Conservation (phyloP, 2,797 vertebrate genomes). For the Leptatherina wallacei region DNA sequence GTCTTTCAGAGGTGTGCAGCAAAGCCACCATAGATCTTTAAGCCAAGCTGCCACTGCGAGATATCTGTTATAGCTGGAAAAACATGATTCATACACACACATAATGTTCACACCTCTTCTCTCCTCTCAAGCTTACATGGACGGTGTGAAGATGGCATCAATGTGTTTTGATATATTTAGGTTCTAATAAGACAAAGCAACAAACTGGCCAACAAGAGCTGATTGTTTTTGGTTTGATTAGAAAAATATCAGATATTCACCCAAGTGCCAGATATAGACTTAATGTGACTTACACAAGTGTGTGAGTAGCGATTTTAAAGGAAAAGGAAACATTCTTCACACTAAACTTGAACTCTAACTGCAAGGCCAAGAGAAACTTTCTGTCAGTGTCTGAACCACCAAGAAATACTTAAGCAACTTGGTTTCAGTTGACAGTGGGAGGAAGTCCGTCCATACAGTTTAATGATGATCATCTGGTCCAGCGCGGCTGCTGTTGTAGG, state of each 20-base stretch:
- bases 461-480: conserved; percentile 76
- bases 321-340: not conserved
- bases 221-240: conserved; percentile 2
- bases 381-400: conserved; percentile 18
- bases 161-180: conserved; percentile 20
- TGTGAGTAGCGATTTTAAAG: not conserved
- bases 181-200: not conserved
- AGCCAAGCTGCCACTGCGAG: conserved; percentile 11
- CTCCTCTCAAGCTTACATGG: conserved; percentile 1
- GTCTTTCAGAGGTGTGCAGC: conserved; percentile 19
- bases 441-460: conserved; percentile 65
- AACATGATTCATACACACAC: not conserved
- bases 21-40: conserved; percentile 26
- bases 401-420: conserved; percentile 33
- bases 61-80: conserved; percentile 12
- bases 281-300: not conserved
- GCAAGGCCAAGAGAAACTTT: conserved; percentile 17
- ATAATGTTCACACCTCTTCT: conserved; percentile 18
- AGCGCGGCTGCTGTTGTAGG: conserved; percentile 73
- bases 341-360: not conserved
- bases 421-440: conserved; percentile 54
- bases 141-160: conserved; percentile 9
- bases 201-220: not conserved
- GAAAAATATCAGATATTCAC: not conserved
- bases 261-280: not conserved